These are phyloP conservation scores for Actinernus sp. DNA, from an alignment of 92 coral and sea anemone genomes.

Conservation along the genomic window DNA sequence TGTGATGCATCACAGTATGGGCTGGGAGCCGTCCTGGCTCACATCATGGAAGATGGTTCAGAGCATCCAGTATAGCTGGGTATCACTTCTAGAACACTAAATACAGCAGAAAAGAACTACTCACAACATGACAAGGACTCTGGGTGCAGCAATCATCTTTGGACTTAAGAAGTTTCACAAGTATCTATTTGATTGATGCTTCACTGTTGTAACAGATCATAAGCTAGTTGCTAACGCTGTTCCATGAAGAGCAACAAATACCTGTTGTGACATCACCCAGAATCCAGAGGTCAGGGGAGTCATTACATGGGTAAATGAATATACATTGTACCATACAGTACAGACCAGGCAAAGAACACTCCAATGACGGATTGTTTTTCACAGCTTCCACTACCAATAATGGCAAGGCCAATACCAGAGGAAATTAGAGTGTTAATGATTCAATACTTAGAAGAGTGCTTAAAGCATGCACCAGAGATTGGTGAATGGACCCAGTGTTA, in stretches of 20 bases:
- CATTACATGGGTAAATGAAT: no score
- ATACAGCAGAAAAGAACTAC: slow-evolving; percentile 32
- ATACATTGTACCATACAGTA: no score
- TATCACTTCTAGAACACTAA: slow-evolving; percentile 33
- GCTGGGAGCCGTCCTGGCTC: slow-evolving; percentile 49
- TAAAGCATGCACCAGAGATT: no score
- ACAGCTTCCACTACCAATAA: slow-evolving; percentile 14
- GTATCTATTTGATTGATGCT: slow-evolving; percentile 35
- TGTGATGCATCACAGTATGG: slow-evolving; percentile 40
- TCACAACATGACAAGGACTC: no score
- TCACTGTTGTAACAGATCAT: slow-evolving; percentile 43
- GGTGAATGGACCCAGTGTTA: slow-evolving; percentile 16
- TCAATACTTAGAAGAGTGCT: slow-evolving; percentile 5
- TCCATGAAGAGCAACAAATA: no score
- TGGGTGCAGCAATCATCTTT: slow-evolving; percentile 26
- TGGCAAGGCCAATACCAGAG: slow-evolving; percentile 4
- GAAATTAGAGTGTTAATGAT: slow-evolving; percentile 9
- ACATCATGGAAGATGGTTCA: no score
- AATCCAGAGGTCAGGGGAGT: no score
- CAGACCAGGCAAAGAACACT: slow-evolving; percentile 20
- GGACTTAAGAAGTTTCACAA: slow-evolving; percentile 50
- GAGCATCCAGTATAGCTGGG: slow-evolving; percentile 6
- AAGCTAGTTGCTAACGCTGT: slow-evolving; percentile 44
- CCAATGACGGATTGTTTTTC: slow-evolving; percentile 14
- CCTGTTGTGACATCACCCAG: no score